Conservation (phyloP, 1,140 invertebrate species). For the Chrysopa pallens region DNA sequence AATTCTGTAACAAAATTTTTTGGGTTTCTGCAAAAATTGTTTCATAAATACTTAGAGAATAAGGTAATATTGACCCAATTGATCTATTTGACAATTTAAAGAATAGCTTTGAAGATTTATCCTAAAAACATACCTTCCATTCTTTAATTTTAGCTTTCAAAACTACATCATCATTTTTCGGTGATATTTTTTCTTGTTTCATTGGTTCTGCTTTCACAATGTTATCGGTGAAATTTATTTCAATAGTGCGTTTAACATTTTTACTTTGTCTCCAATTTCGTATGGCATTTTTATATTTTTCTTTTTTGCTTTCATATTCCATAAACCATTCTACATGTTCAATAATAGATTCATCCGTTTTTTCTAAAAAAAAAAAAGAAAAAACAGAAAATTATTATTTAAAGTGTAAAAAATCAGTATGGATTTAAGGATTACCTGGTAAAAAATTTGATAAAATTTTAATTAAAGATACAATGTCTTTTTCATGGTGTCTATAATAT, state of each 20-base stretch:
- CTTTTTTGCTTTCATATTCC: slow-evolving; percentile 22
- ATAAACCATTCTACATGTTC: slow-evolving; percentile 26
- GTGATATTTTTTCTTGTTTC: neutral
- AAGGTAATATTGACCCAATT: no score
- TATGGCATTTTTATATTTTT: slow-evolving; percentile 23
- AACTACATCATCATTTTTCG: slow-evolving; percentile 4
- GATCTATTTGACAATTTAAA: no score
- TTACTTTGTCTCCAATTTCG: slow-evolving; percentile 25
- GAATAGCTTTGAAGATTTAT: no score
- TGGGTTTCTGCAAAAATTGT: no score
- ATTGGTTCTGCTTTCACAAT: neutral
- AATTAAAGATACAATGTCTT: slow-evolving; percentile 10
- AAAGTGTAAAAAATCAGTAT: neutral
- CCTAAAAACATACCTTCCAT: neutral
- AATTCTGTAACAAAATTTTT: no score
- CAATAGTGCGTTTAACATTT: slow-evolving; percentile 7
- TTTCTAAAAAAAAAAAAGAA: slow-evolving; percentile 14
- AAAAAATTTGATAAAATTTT: slow-evolving; percentile 11
- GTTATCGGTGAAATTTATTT: neutral
- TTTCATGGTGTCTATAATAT: slow-evolving; percentile 23
- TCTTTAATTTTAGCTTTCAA: slow-evolving; percentile 4
- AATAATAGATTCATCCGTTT: slow-evolving; percentile 17
- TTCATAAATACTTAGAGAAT: no score
- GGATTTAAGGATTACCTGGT: neutral
- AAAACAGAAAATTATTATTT: neutral